Conservation (phyloP, 2,113 vertebrate species). For the Pangasianodon hypophthalmus region DNA sequence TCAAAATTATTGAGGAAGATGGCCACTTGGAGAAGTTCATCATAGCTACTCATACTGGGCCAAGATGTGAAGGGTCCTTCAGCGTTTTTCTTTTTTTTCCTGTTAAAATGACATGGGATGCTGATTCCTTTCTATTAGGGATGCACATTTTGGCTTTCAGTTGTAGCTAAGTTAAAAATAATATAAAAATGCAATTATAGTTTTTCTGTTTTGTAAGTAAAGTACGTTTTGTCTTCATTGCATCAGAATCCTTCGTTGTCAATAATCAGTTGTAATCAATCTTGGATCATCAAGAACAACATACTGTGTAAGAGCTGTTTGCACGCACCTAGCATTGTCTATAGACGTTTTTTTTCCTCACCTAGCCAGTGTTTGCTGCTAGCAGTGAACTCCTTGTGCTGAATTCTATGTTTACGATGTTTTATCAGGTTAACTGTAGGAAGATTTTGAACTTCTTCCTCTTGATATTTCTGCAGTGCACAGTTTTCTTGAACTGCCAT, state of each 20-base stretch:
- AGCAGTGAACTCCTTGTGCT: not conserved
- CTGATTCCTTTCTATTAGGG: not conserved
- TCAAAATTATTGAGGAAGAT: constrained; percentile 79
- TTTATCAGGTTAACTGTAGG: not conserved
- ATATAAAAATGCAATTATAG: not conserved
- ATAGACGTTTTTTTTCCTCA: not conserved
- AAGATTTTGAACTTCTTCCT: not conserved
- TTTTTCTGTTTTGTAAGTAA: not conserved
- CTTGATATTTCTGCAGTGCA: not conserved
- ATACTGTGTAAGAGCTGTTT: not conserved
- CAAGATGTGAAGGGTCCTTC: constrained; percentile 43
- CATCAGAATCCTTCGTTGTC: not conserved
- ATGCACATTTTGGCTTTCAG: not conserved
- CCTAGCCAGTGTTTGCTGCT: not conserved
- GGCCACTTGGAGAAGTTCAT: constrained; percentile 77
- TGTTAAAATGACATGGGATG: not conserved
- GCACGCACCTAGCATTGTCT: no score
- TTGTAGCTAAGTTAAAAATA: not conserved
- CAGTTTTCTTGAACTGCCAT: not conserved
- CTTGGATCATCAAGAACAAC: not conserved
- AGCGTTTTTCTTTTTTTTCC: not conserved
- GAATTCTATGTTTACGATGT: not conserved
- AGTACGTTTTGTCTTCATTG: not conserved
- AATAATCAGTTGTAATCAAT: not conserved
- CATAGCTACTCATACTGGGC: constrained; percentile 63